Evolutionary conservation across 2,888 invertebrate genomes (phyloP), one percentile per base, ranked within the genome.

Genomic region (Chesias legatella): DNA sequence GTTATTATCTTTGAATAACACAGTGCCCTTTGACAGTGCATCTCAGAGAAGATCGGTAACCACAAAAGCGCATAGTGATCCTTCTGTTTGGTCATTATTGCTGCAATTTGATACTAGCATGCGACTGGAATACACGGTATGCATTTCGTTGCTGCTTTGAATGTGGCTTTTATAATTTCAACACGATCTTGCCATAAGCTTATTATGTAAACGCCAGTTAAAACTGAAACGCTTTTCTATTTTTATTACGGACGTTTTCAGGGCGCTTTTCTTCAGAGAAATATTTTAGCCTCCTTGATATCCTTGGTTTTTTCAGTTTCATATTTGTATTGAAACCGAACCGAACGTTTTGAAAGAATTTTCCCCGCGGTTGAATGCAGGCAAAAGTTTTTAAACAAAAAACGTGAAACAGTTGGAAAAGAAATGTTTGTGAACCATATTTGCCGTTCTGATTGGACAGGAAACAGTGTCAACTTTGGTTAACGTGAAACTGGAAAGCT

Each of bases 1-100:
- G 66, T 53, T 56, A 64, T 64, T 67, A 69, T 74, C 67, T 70
- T 50, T 41, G 54, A 46, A 53, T 48, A 64, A 73, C 68, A 75
- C 59, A 67, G 65, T 53, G 53, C 45, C 51, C 70, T 67, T 69
- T 69, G 62, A 68, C 58, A 48, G 42, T 49, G 55, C 60, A 53
- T 52, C 56, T 53, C 52, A 53, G 58, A 42, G 43, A 32, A 51
- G 53, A 55, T 58, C 40, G 43, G 58, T 58, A 59, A 60, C 53
- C 50, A 56, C 59, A 56, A 63, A 68, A 61, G 56, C 58, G 49
- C 50, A 58, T 65, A 62, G 56, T 50, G 53, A 55, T 51, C 46
- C 38, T 39, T 42, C 60, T 59, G 58, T 59, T 17, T 52, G 45
- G 39, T 53, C 30, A 54, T 60, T 53, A 63, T 58, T 58, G 56